phyloP scores from a whole-genome alignment of 2,888 invertebrate species.

The Yponomeuta evonymella region DNA sequence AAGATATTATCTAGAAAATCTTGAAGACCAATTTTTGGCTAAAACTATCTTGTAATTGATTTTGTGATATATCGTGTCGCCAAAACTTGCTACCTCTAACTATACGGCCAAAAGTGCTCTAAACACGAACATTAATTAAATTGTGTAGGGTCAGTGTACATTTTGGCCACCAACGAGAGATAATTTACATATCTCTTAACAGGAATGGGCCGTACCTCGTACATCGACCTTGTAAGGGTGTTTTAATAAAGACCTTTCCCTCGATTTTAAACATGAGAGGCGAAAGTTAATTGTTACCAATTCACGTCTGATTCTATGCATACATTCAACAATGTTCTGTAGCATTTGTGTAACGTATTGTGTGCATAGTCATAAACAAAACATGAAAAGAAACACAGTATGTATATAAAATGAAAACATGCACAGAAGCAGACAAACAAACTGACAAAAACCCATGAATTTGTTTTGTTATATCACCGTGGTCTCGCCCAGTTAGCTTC shows the following conservation, averaged over 20 bases:
- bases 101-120: not conserved
- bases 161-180: not conserved
- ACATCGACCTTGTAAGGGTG: not conserved
- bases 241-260: not conserved
- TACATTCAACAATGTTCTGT: constrained; percentile 13
- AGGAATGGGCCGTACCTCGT: not conserved
- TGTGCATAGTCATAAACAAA: not conserved
- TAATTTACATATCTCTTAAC: no score
- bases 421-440: constrained; percentile 56
- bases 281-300: constrained; percentile 40
- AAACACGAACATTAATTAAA: not conserved
- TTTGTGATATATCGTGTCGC: not conserved
- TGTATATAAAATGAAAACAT: constrained; percentile 37
- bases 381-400: not conserved
- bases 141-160: not conserved
- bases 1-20: no score
- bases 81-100: not conserved
- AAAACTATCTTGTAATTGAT: not conserved
- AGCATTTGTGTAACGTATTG: no score
- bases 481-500: not conserved
- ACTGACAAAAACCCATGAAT: constrained; percentile 26
- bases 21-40: no score
- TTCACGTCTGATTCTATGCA: constrained; percentile 28
- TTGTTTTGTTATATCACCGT: constrained; percentile 14
- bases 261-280: constrained; percentile 27